Base-by-base conservation (phyloP, 2,797 vertebrate genomes). In the Dromococcyx pavoninus region DNA sequence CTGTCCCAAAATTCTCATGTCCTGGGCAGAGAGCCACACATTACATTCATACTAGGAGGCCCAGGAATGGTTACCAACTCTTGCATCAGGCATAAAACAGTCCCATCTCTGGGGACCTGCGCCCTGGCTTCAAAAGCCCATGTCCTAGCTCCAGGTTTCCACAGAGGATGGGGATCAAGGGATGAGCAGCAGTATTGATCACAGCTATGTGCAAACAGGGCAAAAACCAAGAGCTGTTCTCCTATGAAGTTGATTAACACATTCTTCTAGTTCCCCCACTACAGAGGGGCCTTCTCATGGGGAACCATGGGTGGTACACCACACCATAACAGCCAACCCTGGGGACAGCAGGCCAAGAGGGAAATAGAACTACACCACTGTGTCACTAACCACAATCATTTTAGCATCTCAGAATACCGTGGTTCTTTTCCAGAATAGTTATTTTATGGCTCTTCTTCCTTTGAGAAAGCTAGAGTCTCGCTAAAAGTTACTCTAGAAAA, bases 91-190 rank as follows among this genome's bases (percentile, higher is more conserved):
- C 13, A 32, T n/a, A 69, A 46, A 19, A 24, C 32, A 75, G 17
- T 9, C 28, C n/a, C 1, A 0, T 23, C 17, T 10, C 23, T 27
- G 3, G 17, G 70, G 25, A 65, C 10, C 5, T 13, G 65, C 54
- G 60, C 48, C 32, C 24, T 62, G 7, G 16, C 13, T 66, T 33
- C 76, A 32, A 19, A 16, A 56, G 17, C 16, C 30, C 16, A 33
- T 23, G n/a, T 10, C 11, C 12, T 32, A 16, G 25, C 14, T 69
- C 39, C 50, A 67, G 30, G 67, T 51, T 88, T 81, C n/a, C 32
- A 44, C 13, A 13, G 3, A 1, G 12, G 32, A 3, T 7, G 11
- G 28, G 17, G 54, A 54, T 21, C 1, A 0, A 48, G 32, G 22
- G 24, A 51, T 33, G 46, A 82, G 48, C 12, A 91, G 28, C 44